Evolutionary conservation across 2,888 invertebrate genomes (phyloP), one percentile per base, ranked within the genome.

Genomic region (Nycteola revayana): DNA sequence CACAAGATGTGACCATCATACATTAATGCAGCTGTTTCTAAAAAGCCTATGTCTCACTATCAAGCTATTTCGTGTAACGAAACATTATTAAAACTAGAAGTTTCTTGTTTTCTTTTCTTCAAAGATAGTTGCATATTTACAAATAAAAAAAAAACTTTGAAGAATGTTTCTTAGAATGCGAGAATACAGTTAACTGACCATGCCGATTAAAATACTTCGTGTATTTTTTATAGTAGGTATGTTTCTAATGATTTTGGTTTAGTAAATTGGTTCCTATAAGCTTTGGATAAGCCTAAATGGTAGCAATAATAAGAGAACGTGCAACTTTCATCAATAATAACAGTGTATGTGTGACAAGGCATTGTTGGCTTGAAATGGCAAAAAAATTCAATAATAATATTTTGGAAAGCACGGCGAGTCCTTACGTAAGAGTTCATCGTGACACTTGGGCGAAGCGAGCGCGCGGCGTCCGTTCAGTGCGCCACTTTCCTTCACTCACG

Each of bases 341-440:
- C 59, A 60, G 60, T 68, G 51, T 57, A 64, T 54, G 46, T 42
- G 49, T 47, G 65, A 66, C 64, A 68, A 66, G 53, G 60, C 60
- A 76, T 79, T 77, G 78, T 78, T 69, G 49, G 59, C 60, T 60
- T 55, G 62, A 77, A 77, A 77, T 75, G 69, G 64, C 54, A 60
- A 72, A 79, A 79, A 76, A 73, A 64, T 63, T 75, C 21, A 21
- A 21, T 21, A 74, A 78, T 78, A 72, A 81, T 76, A 82, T 84
- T 87, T 87, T 88, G 75, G 87, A 88, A 88, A 88, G 87, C 85
- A 83, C 75, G 65, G 45, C 62, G 65, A 74, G 72, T 80, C 78
- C 82, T 88, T 88, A 88, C 81, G 86, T 86, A 88, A 88, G 78
- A 87, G 87, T 87, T 88, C 87, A 86, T 76, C 73, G 87, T 88